phyloP scores from a whole-genome alignment of 2,113 vertebrate genomes.

The Prunella fulvescens region DNA sequence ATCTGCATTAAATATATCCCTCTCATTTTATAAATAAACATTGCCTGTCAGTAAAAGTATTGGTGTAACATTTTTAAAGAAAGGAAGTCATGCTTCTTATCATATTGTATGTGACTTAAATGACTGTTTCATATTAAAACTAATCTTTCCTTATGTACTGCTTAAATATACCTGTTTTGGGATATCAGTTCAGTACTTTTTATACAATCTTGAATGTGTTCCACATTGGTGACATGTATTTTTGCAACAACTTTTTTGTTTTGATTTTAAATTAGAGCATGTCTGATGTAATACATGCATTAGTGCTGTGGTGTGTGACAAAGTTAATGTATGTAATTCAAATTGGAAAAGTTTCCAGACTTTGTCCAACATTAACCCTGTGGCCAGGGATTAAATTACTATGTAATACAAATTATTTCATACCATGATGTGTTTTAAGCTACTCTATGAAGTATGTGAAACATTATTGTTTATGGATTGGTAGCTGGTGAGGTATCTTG shows the following conservation, averaged over 20 bases:
- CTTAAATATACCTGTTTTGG: slow-evolving; percentile 79
- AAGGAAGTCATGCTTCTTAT: slow-evolving; percentile 72
- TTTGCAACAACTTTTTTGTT: slow-evolving; percentile 73
- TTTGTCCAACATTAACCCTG: slow-evolving; percentile 76
- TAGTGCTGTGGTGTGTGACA: slow-evolving; percentile 76
- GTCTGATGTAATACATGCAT: slow-evolving; percentile 76
- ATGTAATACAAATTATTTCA: slow-evolving; percentile 78
- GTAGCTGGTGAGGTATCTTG: slow-evolving; percentile 61
- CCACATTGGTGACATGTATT: slow-evolving; percentile 84
- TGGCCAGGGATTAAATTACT: slow-evolving; percentile 78
- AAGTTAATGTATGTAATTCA: slow-evolving; percentile 81
- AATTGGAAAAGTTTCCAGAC: slow-evolving; percentile 80
- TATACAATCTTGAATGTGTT: slow-evolving; percentile 78
- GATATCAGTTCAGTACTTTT: slow-evolving; percentile 82
- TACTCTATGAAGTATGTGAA: slow-evolving; percentile 76
- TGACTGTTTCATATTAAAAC: slow-evolving; percentile 83
- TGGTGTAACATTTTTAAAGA: slow-evolving; percentile 63
- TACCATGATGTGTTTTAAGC: slow-evolving; percentile 74
- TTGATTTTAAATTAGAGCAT: slow-evolving; percentile 70
- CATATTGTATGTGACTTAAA: slow-evolving; percentile 79
- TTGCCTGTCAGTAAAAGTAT: slow-evolving; percentile 71
- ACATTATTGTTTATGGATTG: slow-evolving; percentile 63
- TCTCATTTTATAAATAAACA: slow-evolving; percentile 63
- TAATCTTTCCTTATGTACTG: slow-evolving; percentile 77
- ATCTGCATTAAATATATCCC: slow-evolving; percentile 27